Conservation (phyloP, 2,797 vertebrate species). For the Acanthis flammea region DNA sequence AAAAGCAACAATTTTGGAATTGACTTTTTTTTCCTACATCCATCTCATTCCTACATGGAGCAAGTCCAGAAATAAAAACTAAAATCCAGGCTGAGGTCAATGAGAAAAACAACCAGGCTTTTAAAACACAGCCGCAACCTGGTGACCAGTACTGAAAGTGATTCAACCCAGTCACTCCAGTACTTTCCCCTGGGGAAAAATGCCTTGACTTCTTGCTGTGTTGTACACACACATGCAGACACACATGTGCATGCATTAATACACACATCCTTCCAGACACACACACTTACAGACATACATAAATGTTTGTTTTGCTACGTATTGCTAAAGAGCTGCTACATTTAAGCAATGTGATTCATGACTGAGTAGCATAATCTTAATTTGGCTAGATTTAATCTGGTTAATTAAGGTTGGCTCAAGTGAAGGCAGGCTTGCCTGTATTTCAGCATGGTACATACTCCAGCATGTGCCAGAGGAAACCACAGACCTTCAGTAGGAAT, state of each 20-base stretch:
- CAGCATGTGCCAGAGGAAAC: not conserved
- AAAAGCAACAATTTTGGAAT: constrained; percentile 59
- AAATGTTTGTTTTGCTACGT: not conserved
- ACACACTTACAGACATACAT: not conserved
- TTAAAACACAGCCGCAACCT: not conserved
- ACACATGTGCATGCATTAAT: not conserved
- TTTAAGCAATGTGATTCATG: not conserved
- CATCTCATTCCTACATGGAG: not conserved
- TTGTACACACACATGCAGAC: not conserved
- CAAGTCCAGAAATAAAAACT: constrained; percentile 2
- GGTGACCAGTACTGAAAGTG: not conserved
- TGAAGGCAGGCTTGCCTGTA: not conserved
- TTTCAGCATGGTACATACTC: not conserved
- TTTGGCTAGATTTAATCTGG: not conserved
- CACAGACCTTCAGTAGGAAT: not conserved
- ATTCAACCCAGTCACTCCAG: not conserved
- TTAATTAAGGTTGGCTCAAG: not conserved
- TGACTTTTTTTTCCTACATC: not conserved
- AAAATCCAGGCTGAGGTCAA: not conserved
- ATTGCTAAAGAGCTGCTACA: not conserved
- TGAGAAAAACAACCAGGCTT: not conserved
- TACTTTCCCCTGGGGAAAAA: not conserved
- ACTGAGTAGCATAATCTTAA: not conserved
- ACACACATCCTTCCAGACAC: not conserved
- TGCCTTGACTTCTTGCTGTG: not conserved